Base-by-base conservation (phyloP, 2,888 invertebrate genomes). In the Homarus gammarus region DNA sequence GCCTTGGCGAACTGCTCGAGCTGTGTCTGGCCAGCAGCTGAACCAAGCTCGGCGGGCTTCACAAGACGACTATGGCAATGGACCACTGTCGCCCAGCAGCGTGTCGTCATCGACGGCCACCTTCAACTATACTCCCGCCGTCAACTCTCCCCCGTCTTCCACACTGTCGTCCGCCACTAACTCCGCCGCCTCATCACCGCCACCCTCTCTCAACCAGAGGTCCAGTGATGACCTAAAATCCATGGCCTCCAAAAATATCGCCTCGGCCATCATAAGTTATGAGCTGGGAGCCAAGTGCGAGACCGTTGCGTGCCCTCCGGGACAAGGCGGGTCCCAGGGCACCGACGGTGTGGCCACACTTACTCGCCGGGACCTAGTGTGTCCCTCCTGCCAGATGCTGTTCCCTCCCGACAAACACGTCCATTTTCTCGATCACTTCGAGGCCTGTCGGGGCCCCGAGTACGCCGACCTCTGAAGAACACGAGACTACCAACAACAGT, bases 371-470 rank as follows among this genome's bases (percentile, higher is more conserved):
- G 92, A 93, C 84, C 91, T 93, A 10, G 92, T 93, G 40, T 93
- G 93, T 75, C 93, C 93, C 1, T 92, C 93, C 31, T 93, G 93
- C 81, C 92, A 92, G 38, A 90, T 92, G 84, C 92, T 93, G 10
- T 93, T 93, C 90, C 92, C 93, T 12, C 93, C 93, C 33, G 92
- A 93, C n/a, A 92, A 92, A 73, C 93, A 93, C 72, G 84, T 93
- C 0, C 91, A 93, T 84, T 93, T 93, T 89, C 91, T 93, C n/a
- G 93, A 93, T 77, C 93, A 93, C 89, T 93, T 93, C 90, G 93
- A 93, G 90, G 88, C 90, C 38, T 93, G 93, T 38, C 77, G 81
- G 22, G 92, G 92, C 56, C 92, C 92, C 3, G 90, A 90, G 68
- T 92, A 90, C 68, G 87, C 86, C 12, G 90, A 90, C 51, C 84